Evolutionary conservation across 2,888 invertebrate genomes (phyloP), one percentile per base, ranked within the genome.

Genomic region (Lottia scabra): DNA sequence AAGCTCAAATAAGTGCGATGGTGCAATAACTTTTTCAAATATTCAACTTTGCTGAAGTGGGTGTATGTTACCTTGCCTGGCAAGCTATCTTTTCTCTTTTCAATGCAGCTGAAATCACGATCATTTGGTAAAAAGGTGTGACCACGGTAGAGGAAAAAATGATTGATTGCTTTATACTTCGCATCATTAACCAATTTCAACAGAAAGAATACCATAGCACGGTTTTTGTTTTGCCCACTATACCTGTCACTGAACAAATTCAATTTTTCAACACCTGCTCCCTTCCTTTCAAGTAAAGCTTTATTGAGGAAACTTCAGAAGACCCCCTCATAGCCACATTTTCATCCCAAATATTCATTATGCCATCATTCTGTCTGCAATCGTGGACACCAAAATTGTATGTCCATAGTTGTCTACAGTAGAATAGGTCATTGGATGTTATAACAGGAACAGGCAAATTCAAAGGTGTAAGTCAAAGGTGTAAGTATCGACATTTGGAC

Each of bases 391-490:
- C 68, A 15, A 68, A 62, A n/a, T 68, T 62, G 38, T 27, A 62
- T 2, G 38, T 8, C 62, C 38, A 68, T 0, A 62, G 62, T 56
- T 26, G 46, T 19, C 68, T 23, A 15, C 16, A 68, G n/a, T 68
- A 68, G 56, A 56, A 74, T 27, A 74, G 43, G 63, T 74, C 71
- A 67, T 63, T 74, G 10, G 67, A 64, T 19, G 67, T 64, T 30
- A 74, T 27, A 45, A 45, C 45, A 62, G 71, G 74, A 16, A 67
- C 46, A 15, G 65, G 67, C 15, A 74, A 66, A 64, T 74, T 74
- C 63, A n/a, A n/a, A 71, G 68, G 23, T 74, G 68, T 26, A 74
- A 71, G 65, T 74, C 74, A 66, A 71, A 71, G 30, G 74, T 71
- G 27, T 71, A 65, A 10, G 67, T 62, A 45, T 71, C 71, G 30